phyloP scores from a whole-genome alignment of 2,888 invertebrate species.

The Chironomus tentans region DNA sequence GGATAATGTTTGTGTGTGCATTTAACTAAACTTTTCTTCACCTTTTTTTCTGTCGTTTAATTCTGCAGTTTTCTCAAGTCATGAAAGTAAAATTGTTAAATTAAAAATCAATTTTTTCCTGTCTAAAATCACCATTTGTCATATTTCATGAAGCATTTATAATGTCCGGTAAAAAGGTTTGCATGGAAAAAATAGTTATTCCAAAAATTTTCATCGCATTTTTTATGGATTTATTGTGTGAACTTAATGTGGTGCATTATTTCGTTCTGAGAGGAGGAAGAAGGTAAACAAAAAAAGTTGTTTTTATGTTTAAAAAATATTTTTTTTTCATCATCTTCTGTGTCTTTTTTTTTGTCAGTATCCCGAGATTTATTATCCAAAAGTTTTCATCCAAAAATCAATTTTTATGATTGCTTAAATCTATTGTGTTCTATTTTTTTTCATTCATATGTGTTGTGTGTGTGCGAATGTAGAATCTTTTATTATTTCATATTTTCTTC shows the following conservation, averaged over 20 bases:
- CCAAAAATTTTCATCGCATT: neutral
- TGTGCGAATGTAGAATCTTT: neutral
- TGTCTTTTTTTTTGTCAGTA: neutral
- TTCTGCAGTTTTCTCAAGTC: neutral
- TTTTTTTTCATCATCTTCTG: no score
- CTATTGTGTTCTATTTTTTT: neutral
- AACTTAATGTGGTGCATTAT: neutral
- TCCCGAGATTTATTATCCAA: neutral
- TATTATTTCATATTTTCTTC: neutral
- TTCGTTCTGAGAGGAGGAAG: neutral
- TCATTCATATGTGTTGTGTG: neutral
- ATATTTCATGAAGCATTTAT: neutral
- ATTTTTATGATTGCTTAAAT: neutral
- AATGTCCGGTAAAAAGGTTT: conserved; percentile 15
- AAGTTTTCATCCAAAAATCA: conserved; percentile 6
- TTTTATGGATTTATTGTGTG: neutral
- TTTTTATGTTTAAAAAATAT: no score
- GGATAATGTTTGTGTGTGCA: conserved; percentile 19
- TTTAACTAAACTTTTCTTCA: conserved; percentile 12
- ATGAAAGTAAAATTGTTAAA: neutral
- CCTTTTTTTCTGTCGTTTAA: neutral
- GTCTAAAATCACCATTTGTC: no score
- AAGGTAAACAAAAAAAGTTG: no score
- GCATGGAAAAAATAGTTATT: neutral
- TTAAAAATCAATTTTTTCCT: neutral